These are phyloP conservation scores for Bactericera cockerelli DNA, from an alignment of 1,140 invertebrate genomes.

Conservation along the genomic window DNA sequence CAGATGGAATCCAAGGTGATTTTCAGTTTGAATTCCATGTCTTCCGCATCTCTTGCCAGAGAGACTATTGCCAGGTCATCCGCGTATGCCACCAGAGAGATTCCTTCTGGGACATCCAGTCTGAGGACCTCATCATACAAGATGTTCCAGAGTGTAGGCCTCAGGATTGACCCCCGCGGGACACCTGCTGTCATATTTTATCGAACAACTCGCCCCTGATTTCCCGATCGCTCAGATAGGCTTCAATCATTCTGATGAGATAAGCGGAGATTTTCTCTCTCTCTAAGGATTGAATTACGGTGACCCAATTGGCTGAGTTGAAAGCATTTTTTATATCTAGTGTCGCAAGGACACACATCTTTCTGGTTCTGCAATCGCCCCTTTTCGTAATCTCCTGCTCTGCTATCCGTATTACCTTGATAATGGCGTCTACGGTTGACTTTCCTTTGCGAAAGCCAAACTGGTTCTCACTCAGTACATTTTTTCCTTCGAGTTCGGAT, in stretches of 20 bases:
- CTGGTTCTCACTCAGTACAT: background rate
- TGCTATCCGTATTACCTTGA: background rate
- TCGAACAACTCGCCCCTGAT: too few species aligned
- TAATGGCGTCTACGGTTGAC: constrained; percentile 6
- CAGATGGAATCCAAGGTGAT: background rate
- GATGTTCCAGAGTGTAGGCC: constrained; percentile 25
- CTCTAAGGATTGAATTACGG: background rate
- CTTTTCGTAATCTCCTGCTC: background rate
- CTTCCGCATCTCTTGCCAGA: background rate
- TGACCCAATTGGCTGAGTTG: background rate
- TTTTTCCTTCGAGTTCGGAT: background rate
- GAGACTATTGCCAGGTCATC: constrained; percentile 24
- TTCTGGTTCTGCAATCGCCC: background rate
- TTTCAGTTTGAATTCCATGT: background rate
- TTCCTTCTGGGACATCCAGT: constrained; percentile 18
- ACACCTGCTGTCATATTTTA: background rate
- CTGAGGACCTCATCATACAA: constrained; percentile 24
- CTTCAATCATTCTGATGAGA: background rate
- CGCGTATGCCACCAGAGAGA: constrained; percentile 21
- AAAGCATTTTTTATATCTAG: background rate
- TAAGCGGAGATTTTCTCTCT: background rate
- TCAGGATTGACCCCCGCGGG: constrained; percentile 24
- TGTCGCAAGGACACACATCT: background rate
- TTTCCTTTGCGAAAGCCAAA: constrained; percentile 3
- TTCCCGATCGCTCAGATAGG: constrained; percentile 1